Evolutionary conservation across 2,113 vertebrate genomes (phyloP).

Genomic region (Crocuta crocuta): DNA sequence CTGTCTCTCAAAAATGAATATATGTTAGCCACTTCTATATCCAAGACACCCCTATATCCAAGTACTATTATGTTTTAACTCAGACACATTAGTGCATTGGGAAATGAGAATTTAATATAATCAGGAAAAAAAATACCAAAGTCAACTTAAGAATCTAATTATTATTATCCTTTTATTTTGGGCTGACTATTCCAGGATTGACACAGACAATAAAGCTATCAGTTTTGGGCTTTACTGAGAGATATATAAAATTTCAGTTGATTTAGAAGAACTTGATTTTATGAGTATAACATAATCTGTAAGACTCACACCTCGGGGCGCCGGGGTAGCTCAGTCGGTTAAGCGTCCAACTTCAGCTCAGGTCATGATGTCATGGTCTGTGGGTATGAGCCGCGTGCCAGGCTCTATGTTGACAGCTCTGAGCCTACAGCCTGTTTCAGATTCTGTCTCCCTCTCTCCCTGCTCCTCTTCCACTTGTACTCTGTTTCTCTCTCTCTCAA

Average conservation of each 20-base stretch:
- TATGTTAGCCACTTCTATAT: too few species aligned
- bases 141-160: neutral
- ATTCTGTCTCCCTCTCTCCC: too few species aligned
- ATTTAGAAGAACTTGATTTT: constrained; percentile 43
- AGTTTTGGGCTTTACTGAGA: neutral
- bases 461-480: too few species aligned
- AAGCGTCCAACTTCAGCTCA: too few species aligned
- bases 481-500: too few species aligned
- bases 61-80: neutral
- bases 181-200: neutral
- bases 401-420: too few species aligned
- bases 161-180: neutral
- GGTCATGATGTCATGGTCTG: too few species aligned
- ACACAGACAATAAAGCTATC: constrained; percentile 40
- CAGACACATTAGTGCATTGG: neutral
- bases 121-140: constrained; percentile 30
- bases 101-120: constrained; percentile 40
- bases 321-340: too few species aligned
- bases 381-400: too few species aligned
- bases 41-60: neutral
- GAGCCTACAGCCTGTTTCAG: too few species aligned
- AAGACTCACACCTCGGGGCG: too few species aligned
- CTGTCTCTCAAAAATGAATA: too few species aligned
- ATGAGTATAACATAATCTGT: constrained; percentile 12
- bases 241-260: constrained; percentile 17